Conservation (phyloP, 2,797 vertebrate species). For the Sandelia bainsii region DNA sequence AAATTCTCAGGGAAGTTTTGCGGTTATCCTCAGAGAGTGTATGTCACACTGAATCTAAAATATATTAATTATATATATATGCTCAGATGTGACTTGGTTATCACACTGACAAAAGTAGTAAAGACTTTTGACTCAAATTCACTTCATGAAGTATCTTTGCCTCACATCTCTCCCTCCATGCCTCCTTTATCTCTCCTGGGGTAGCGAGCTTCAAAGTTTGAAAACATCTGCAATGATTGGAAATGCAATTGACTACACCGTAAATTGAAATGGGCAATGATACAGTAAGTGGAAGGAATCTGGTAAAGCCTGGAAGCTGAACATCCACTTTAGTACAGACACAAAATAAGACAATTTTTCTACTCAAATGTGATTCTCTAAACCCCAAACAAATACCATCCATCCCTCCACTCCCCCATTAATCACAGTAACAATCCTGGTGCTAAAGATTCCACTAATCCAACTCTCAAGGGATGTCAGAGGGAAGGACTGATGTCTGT, state of each 20-base stretch:
- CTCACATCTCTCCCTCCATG: no score
- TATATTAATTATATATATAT: background rate
- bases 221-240: background rate
- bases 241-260: conserved; percentile 2
- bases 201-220: background rate
- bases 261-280: conserved; percentile 16
- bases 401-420: conserved; percentile 13
- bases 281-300: conserved; percentile 31
- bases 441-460: conserved; percentile 8
- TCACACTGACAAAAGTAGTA: no score
- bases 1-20: no score
- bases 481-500: conserved; percentile 32
- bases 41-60: background rate
- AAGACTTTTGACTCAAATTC: no score
- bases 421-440: conserved; percentile 16
- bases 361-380: conserved; percentile 23
- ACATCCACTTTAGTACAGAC: conserved; percentile 36
- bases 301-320: conserved; percentile 46
- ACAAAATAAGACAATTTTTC: conserved; percentile 43
- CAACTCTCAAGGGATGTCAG: conserved; percentile 10
- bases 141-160: no score
- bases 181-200: background rate
- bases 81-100: background rate
- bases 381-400: conserved; percentile 27
- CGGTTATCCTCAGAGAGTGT: background rate